Evolutionary conservation across 2,113 vertebrate species (phyloP), one percentile per base, ranked within the genome.

Genomic region (Solenodon paradoxus): DNA sequence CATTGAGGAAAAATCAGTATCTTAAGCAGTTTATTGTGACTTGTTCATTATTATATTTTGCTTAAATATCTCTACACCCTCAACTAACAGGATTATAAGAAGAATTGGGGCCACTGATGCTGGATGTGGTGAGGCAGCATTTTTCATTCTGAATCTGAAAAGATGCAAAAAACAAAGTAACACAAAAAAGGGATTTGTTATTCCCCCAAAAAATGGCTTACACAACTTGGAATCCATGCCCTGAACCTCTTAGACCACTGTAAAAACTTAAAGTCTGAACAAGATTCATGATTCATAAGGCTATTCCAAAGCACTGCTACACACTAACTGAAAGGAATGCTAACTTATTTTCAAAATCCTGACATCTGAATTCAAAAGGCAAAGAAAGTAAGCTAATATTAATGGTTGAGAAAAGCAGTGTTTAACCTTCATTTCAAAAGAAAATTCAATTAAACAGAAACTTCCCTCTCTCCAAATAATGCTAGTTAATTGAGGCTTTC

Each of bases 361-460:
- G 35, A 55, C 3, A 24, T 81, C 81, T 80, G 11, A 77, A 80
- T 88, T 28, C 22, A 72, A 94, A 94, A 83, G 42, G 78, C 71
- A 81, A 83, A 88, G 5, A n/a, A 68, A 66, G 2, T 13, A 69
- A 55, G 19, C 32, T 42, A 84, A 45, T n/a, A 66, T 49, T 17
- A 71, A 81, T 1, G 4, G 11, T 9, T 87, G 45, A 66, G 45
- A n/a, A 93, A 95, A 35, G 26, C 74, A 90, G 10, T 77, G 8
- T 79, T 88, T 95, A 87, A 87, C 17, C 28, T 78, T 68, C 71
- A 63, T 90, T 10, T 92, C 24, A 57, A 91, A 69, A 84, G n/a
- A 79, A 96, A 96, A 95, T 87, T 79, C 57, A 55, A 51, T 75
- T 81, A 66, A 85, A 47, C 85, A 88, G 84, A 92, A 95, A 59